Evolutionary conservation across 30 jellyfish, hydroid and myxozoan genomes (phyloP).

Genomic region (Hydra vulgaris): DNA sequence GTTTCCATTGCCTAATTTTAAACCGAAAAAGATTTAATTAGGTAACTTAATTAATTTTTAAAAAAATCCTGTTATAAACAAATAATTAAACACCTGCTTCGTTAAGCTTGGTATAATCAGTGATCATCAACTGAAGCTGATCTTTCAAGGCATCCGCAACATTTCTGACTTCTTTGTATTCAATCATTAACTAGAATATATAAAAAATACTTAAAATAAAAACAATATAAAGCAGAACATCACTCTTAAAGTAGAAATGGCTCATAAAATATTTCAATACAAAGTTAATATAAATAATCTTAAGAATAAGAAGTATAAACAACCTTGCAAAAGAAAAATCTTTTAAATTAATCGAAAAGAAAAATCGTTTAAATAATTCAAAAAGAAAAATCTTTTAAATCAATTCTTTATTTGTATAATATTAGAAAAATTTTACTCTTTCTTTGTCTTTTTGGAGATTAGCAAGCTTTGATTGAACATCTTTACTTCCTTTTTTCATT

Average conservation of each 20-base stretch:
- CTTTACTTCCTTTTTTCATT: slow-evolving; percentile 71
- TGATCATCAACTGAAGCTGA: slow-evolving; percentile 50
- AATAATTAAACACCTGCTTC: slow-evolving; percentile 5
- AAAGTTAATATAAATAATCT: too few species aligned
- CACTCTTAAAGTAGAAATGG: too few species aligned
- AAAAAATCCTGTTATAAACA: too few species aligned
- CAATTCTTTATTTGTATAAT: not conserved
- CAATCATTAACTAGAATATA: slow-evolving; percentile 49
- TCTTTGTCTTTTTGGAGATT: slow-evolving; percentile 81
- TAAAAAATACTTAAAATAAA: not conserved
- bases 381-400: too few species aligned
- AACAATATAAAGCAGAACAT: too few species aligned
- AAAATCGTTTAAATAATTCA: too few species aligned
- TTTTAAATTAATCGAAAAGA: too few species aligned
- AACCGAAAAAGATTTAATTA: too few species aligned
- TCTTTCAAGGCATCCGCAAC: slow-evolving; percentile 76
- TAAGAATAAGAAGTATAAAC: too few species aligned
- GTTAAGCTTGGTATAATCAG: slow-evolving; percentile 70
- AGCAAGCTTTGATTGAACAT: slow-evolving; percentile 64
- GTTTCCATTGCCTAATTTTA: slow-evolving; percentile 54
- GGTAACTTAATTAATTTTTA: too few species aligned
- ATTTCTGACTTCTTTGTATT: slow-evolving; percentile 71
- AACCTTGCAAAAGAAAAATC: too few species aligned
- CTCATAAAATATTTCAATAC: too few species aligned
- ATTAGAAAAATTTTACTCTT: slow-evolving; percentile 8